phyloP scores from a whole-genome alignment of 2,113 vertebrate species.

The Crotophaga sulcirostris region DNA sequence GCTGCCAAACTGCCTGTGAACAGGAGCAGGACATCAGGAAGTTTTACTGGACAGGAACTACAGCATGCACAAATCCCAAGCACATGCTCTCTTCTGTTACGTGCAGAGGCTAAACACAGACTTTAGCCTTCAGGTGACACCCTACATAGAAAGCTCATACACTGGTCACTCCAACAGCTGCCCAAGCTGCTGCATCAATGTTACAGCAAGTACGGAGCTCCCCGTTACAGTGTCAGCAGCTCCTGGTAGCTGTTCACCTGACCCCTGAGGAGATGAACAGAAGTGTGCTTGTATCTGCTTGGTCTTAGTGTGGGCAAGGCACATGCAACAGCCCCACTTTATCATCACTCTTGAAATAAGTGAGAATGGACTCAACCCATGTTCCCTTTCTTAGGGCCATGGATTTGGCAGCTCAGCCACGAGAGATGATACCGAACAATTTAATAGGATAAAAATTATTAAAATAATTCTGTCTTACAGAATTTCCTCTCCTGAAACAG shows the following conservation, averaged over 20 bases:
- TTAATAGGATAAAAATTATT: background rate
- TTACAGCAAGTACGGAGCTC: background rate
- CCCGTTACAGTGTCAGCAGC: background rate
- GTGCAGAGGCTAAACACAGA: background rate
- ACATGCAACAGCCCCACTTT: background rate
- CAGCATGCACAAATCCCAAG: background rate
- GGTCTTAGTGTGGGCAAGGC: background rate
- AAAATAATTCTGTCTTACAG: background rate
- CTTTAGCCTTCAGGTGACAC: background rate
- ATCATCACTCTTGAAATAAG: background rate
- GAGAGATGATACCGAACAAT: background rate
- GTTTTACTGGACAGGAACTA: background rate
- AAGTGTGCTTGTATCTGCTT: background rate
- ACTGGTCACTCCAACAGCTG: background rate
- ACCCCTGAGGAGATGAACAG: background rate
- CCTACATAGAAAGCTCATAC: rapidly evolving
- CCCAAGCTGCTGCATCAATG: background rate
- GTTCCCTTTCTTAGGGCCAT: background rate
- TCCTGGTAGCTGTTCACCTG: background rate
- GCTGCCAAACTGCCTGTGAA: background rate
- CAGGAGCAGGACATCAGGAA: background rate
- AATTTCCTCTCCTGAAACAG: background rate
- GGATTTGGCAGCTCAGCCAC: background rate
- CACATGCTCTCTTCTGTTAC: background rate
- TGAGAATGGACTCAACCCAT: background rate